These are phyloP conservation scores for Criorhina ranunculi DNA, from an alignment of 2,888 invertebrate genomes.

Conservation along the genomic window DNA sequence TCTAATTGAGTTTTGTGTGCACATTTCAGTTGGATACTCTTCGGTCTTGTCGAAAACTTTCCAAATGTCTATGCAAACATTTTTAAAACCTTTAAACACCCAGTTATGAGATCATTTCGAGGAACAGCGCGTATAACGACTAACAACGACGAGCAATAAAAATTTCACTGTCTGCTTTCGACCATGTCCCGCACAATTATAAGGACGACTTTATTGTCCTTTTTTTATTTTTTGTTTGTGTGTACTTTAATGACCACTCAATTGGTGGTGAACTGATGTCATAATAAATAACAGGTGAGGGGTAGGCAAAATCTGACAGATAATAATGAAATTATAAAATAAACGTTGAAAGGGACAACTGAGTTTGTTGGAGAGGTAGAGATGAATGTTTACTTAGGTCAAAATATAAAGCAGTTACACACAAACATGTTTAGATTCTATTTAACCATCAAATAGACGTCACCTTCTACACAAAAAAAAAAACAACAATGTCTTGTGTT, in stretches of 20 bases:
- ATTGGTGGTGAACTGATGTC: conserved; percentile 4
- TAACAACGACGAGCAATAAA: conserved; percentile 39
- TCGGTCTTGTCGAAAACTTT: conserved; percentile 11
- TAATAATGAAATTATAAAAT: conserved; percentile 31
- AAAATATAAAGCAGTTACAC: too few species aligned
- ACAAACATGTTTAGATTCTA: too few species aligned
- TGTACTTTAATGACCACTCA: conserved; percentile 30
- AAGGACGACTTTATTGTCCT: conserved; percentile 54
- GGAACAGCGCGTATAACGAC: conserved; percentile 13
- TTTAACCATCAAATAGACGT: too few species aligned
- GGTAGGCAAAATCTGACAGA: background rate
- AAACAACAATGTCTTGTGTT: too few species aligned
- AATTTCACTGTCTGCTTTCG: conserved; percentile 23
- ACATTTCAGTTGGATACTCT: background rate
- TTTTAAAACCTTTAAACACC: conserved; percentile 51
- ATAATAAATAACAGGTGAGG: conserved; percentile 7
- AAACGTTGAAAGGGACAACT: background rate
- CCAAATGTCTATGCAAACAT: conserved; percentile 51
- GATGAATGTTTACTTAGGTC: too few species aligned
- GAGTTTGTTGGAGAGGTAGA: too few species aligned
- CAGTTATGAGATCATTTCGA: conserved; percentile 49
- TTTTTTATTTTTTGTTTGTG: conserved; percentile 3
- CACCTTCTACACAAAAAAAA: background rate
- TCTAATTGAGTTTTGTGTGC: conserved; percentile 44
- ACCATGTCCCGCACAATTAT: conserved; percentile 40